Percentiles rank a stretch among this genome's conserved stretches.
phyloP scores from a whole-genome alignment of 2,797 vertebrate genomes.

The Intellagama lesueurii region DNA sequence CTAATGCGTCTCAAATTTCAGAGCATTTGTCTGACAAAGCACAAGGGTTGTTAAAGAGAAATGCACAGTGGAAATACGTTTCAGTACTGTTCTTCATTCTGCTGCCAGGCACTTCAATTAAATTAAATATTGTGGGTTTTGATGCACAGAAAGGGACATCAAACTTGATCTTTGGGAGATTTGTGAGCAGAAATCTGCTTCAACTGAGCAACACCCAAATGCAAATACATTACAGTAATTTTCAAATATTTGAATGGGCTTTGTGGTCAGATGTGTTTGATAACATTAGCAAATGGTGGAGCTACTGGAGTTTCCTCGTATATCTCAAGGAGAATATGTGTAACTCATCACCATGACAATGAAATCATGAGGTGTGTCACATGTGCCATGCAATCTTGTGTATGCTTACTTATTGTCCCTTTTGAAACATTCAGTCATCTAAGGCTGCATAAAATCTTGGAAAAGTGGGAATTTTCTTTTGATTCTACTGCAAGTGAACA shows the following conservation, averaged over 20 bases:
- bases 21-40: neutral
- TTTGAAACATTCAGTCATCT: neutral
- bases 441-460: neutral
- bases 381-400: neutral
- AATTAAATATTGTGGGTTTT: neutral
- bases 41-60: neutral
- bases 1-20: slow-evolving; percentile 1
- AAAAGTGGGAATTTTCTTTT: neutral
- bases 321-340: neutral
- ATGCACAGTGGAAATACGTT: neutral
- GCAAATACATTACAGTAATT: slow-evolving; percentile 2
- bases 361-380: neutral
- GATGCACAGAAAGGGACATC: neutral
- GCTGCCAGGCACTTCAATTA: neutral
- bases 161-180: neutral
- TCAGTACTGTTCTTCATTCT: neutral
- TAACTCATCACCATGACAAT: neutral
- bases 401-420: neutral
- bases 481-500: neutral
- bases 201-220: neutral
- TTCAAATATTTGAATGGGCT: slow-evolving; percentile 3
- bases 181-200: neutral
- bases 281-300: neutral
- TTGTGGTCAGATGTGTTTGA: neutral
- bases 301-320: neutral